Evolutionary conservation across 1,140 invertebrate species (phyloP), one percentile per base, ranked within the genome.

Genomic region (Aphidius ervi): DNA sequence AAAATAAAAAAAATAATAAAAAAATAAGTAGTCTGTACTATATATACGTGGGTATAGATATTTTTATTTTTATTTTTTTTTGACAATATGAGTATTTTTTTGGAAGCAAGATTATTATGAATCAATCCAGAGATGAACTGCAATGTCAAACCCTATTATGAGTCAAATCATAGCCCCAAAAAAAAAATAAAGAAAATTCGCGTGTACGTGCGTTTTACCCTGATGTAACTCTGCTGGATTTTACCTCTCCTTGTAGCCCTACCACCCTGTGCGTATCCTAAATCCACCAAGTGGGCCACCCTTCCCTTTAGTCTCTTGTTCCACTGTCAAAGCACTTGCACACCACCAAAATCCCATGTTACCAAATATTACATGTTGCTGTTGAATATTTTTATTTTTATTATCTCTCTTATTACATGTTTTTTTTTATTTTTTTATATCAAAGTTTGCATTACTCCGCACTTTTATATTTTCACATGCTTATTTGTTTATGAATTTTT

Each of bases 291-390:
- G 23, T 31, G 23, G 23, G 48, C 2, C 5, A 37, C 50, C 31
- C 7, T 23, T 31, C 40, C 37, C 37, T 53, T 8, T 61, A 58
- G 65, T 59, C 65, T 50, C 66, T 60, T 58, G 46, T 62, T 46
- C 53, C 61, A 63, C 23, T 31, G 23, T 31, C 23, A 31, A 31
- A 31, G 23, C 23, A 31, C 23, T 31, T 31, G 66, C 59, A 66
- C 47, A 53, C 31, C 56, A 43, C 59, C 65, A 50, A 50, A 9
- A 31, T n/a, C 9, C n/a, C 37, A 31, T 31, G 37, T n/a, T 52
- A 39, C 40, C 40, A 23, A 39, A 37, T 39, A 31, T 31, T 31
- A 31, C 23, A 31, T 31, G 23, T 31, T 31, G 23, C 23, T 31
- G 23, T 31, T 31, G 23, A 3, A 31, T 31, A 31, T 31, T 31